Base-by-base conservation (phyloP, 2,888 invertebrate species). In the Nycteola revayana region DNA sequence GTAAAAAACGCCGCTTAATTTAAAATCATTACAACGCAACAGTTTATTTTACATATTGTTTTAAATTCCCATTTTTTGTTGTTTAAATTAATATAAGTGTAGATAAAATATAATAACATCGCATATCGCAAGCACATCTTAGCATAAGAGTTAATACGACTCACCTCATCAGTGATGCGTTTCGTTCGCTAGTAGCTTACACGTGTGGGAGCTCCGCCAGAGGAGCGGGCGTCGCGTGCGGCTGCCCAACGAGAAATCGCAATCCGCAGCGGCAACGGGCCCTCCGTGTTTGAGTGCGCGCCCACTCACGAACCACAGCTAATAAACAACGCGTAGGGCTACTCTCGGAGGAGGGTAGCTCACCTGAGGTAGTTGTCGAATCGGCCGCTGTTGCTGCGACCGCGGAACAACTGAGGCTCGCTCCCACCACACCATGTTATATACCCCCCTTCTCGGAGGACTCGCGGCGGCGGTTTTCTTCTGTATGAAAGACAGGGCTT, bases 341-440 rank as follows among this genome's bases (percentile, higher is more conserved):
- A 17, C 25, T 40, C 30, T 52, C 32, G 40, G 49, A 28, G 42
- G 49, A 43, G 35, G 38, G 39, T 34, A 58, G 66, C 62, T 74
- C 66, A 73, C 71, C 72, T 69, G 68, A 49, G 44, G 42, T 54
- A 40, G n/a, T 39, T 7, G 47, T 53, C 47, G 47, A 57, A 42
- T 58, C 53, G 61, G 65, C 56, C 66, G 66, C 56, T 66, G 66
- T 61, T 66, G 42, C 63, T 54, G 68, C 58, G 69, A 67, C 48
- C 67, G 73, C 73, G 68, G 61, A 65, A 61, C 75, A 73, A 86
- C 84, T 86, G 86, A 81, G 60, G 70, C 80, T 75, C 75, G 73
- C 79, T 73, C 65, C 53, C 54, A 60, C 60, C 53, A 22, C 44
- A 48, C 56, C 84, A 47, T 66, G 83, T 77, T 86, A 86, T 86